These are phyloP conservation scores for Ornithoptera priamus DNA, from an alignment of 2,888 invertebrate genomes.

Conservation along the genomic window DNA sequence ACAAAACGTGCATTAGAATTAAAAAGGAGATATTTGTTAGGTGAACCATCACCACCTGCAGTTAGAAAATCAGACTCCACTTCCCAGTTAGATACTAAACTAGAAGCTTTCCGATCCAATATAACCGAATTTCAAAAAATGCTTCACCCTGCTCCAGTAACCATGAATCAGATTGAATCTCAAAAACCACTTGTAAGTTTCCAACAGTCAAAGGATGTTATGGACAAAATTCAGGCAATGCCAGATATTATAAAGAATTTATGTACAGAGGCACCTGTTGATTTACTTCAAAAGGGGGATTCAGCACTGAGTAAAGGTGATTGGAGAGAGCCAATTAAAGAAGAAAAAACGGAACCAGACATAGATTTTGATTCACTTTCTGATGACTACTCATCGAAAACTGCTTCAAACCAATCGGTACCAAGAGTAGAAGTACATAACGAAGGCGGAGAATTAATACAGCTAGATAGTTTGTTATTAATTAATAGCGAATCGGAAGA, in stretches of 20 bases:
- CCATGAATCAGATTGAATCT: conserved; percentile 36
- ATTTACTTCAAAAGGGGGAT: conserved; percentile 62
- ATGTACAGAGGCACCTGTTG: conserved; percentile 61
- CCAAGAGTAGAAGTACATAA: conserved; percentile 88
- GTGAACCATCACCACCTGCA: conserved; percentile 84
- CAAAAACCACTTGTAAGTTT: conserved; percentile 53
- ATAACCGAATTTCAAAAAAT: conserved; percentile 94
- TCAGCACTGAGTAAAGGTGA: conserved; percentile 52
- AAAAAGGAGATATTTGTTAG: conserved; percentile 90
- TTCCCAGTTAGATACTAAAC: conserved; percentile 90
- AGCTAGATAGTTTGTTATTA: conserved; percentile 81
- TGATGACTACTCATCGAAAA: conserved; percentile 63
- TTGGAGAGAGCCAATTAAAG: conserved; percentile 72
- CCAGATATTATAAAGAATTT: conserved; percentile 80
- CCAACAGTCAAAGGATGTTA: conserved; percentile 56
- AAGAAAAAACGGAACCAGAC: conserved; percentile 57
- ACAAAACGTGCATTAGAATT: conserved; percentile 92
- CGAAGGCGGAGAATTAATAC: conserved; percentile 83
- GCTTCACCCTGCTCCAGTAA: conserved; percentile 86
- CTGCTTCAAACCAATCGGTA: conserved; percentile 71
- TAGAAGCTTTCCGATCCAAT: conserved; percentile 90
- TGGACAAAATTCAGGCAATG: conserved; percentile 77
- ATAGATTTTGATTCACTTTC: conserved; percentile 80
- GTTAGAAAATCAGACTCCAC: conserved; percentile 91
- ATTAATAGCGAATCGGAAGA: conserved; percentile 56